Conservation (phyloP, 2,888 invertebrate species). For the Trachelus stipa region DNA sequence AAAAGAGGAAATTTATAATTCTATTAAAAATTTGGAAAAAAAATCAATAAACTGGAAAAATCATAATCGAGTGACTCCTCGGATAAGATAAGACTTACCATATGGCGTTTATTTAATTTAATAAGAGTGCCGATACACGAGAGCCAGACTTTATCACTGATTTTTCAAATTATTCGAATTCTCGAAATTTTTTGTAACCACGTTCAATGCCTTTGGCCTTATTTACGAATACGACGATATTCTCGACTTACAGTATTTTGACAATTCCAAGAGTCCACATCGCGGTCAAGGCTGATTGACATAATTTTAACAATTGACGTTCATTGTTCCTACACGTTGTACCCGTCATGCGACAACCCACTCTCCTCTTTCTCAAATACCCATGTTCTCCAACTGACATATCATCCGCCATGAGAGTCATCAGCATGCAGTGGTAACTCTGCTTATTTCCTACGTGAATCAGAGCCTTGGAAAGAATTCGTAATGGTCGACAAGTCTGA, state of each 20-base stretch:
- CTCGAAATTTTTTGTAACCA: background rate
- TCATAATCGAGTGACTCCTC: background rate
- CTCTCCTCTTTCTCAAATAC: background rate
- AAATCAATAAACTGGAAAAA: background rate
- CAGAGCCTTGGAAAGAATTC: background rate
- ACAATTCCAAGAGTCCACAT: slow-evolving; percentile 9
- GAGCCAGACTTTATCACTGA: background rate
- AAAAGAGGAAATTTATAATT: background rate
- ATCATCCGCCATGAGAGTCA: background rate
- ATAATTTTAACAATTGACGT: slow-evolving; percentile 22
- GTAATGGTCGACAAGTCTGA: background rate
- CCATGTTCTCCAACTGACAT: background rate
- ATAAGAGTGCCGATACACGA: background rate
- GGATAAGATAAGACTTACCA: background rate
- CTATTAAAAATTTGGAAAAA: background rate
- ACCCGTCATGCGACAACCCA: slow-evolving; percentile 5
- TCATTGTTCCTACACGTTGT: slow-evolving; percentile 6
- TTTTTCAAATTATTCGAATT: background rate
- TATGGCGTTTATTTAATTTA: background rate
- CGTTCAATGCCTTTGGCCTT: background rate
- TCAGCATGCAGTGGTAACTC: background rate
- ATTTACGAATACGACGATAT: background rate
- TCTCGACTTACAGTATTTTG: background rate
- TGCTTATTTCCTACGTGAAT: background rate
- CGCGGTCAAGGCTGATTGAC: slow-evolving; percentile 22